A percentile compares a stretch with the other conserved stretches of the same genome.
Conservation (phyloP, 2,888 invertebrate species). For the Polia nebulosa region DNA sequence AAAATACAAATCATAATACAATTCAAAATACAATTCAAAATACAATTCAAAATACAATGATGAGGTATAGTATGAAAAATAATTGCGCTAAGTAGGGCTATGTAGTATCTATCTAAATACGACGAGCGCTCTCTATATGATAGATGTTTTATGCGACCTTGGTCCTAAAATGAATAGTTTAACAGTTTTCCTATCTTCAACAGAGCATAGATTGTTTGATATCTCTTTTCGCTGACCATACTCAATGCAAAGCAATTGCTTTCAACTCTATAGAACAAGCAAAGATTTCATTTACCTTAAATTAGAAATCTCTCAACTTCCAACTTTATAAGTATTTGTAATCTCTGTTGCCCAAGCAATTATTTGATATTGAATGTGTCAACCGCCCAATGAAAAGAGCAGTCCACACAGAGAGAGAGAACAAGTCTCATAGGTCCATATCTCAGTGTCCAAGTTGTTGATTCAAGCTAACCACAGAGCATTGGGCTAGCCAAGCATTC, state of each 20-base stretch:
- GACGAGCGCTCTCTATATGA: too few species aligned
- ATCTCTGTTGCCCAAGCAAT: neutral
- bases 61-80: too few species aligned
- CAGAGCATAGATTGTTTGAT: neutral
- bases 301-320: neutral
- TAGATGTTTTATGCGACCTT: too few species aligned
- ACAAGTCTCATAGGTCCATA: slow-evolving; percentile 28
- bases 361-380: neutral
- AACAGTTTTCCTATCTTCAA: neutral
- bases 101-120: too few species aligned
- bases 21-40: too few species aligned
- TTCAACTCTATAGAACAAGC: neutral
- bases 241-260: neutral
- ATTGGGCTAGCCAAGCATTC: slow-evolving; percentile 25
- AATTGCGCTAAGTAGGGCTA: neutral
- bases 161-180: too few species aligned
- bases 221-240: neutral
- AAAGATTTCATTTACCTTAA: neutral
- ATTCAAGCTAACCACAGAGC: slow-evolving; percentile 13
- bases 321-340: neutral
- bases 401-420: neutral
- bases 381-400: slow-evolving; percentile 4
- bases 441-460: slow-evolving; percentile 27
- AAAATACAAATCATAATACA: too few species aligned
- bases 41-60: too few species aligned